Conservation (phyloP, 2,888 invertebrate species). For the Pecten maximus region DNA sequence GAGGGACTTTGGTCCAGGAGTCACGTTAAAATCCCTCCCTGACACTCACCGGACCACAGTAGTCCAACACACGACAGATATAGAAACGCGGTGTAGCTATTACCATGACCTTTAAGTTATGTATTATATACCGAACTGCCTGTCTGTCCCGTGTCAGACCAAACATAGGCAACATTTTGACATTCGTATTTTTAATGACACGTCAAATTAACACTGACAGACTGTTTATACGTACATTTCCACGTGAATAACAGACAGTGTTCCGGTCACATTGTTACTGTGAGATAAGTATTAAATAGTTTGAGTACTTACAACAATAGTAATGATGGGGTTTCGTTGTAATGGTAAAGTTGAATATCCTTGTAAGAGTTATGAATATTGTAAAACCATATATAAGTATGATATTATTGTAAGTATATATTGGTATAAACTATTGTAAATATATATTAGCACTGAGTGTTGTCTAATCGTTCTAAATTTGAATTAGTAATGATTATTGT, state of each 20-base stretch:
- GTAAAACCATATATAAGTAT: too few relatives aligned
- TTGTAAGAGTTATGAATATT: too few relatives aligned
- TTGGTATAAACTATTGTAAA: too few relatives aligned
- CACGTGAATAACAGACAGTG: neutral
- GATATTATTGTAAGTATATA: too few relatives aligned
- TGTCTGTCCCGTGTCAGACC: neutral
- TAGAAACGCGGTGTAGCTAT: neutral
- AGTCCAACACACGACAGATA: neutral
- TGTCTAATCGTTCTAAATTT: too few relatives aligned
- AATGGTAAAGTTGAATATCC: too few relatives aligned
- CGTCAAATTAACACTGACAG: neutral
- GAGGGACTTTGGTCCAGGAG: neutral
- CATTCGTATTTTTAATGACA: neutral
- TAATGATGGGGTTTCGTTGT: too few relatives aligned
- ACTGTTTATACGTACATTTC: neutral
- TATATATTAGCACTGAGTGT: too few relatives aligned
- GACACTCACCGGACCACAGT: neutral
- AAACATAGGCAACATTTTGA: neutral
- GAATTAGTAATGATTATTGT: too few relatives aligned
- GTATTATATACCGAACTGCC: neutral
- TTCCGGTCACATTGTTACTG: neutral
- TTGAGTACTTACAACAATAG: too few relatives aligned
- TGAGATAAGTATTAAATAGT: too few relatives aligned
- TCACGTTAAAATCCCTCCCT: neutral
- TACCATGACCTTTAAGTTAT: neutral